Evolutionary conservation across 2,113 vertebrate species (phyloP).

Genomic region (Hippocampus zosterae): DNA sequence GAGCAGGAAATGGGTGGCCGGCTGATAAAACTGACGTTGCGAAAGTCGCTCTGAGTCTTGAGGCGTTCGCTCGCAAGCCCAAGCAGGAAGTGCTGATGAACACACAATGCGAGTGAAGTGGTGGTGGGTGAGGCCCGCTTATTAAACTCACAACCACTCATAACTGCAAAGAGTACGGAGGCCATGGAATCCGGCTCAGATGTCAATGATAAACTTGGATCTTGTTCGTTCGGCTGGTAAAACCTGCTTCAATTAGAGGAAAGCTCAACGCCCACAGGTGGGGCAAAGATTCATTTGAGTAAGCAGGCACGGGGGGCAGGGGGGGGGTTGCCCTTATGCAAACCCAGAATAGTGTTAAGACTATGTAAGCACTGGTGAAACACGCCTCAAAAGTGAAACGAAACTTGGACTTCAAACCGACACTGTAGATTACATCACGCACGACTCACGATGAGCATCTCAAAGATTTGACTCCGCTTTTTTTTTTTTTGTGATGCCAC

Average conservation of each 20-base stretch:
- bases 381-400: not conserved
- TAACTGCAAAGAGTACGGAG: constrained; percentile 38
- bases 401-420: not conserved
- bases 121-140: constrained; percentile 64
- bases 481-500: not conserved
- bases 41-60: constrained; percentile 35
- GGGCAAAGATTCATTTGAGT: constrained; percentile 54
- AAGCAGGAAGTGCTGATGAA: constrained; percentile 64
- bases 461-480: not conserved
- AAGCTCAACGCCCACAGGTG: constrained; percentile 44
- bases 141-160: constrained; percentile 51
- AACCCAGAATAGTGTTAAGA: not conserved
- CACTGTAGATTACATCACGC: not conserved
- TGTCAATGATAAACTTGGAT: constrained; percentile 64
- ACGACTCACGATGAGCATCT: not conserved
- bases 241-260: constrained; percentile 49
- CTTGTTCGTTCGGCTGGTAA: constrained; percentile 50
- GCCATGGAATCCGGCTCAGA: constrained; percentile 53
- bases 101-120: constrained; percentile 52
- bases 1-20: constrained; percentile 71
- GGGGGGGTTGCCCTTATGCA: constrained; percentile 33
- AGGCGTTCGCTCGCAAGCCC: constrained; percentile 53
- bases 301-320: constrained; percentile 13
- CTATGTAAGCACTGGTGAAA: not conserved
- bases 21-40: constrained; percentile 72